phyloP scores from a whole-genome alignment of 2,113 vertebrate genomes.

The Epinephelus moara region DNA sequence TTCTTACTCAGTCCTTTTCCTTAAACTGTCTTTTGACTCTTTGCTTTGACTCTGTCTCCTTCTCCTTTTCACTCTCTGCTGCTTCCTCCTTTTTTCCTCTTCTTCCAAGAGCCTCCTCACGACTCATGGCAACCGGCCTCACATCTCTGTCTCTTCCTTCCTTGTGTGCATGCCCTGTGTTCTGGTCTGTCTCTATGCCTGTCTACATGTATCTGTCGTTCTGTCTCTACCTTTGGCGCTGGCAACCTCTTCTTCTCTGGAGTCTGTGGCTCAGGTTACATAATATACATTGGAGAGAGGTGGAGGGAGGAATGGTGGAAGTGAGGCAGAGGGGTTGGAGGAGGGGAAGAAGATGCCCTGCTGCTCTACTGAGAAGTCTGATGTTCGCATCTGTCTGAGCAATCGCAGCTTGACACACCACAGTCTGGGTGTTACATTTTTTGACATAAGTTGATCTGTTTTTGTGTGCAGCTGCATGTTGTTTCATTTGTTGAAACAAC shows the following conservation, averaged over 20 bases:
- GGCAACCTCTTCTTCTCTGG: conserved; percentile 38
- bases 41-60: conserved; percentile 5
- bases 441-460: conserved; percentile 6
- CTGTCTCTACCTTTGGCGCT: conserved; percentile 37
- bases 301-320: conserved; percentile 38
- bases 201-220: conserved; percentile 41
- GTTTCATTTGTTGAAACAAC: conserved; percentile 4
- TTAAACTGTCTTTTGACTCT: conserved; percentile 33
- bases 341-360: conserved; percentile 36
- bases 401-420: conserved; percentile 21
- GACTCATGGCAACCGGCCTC: conserved; percentile 29
- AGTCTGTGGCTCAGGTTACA: conserved; percentile 60
- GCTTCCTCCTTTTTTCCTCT: background rate
- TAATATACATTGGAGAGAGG: conserved; percentile 64
- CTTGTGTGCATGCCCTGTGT: conserved; percentile 18
- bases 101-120: conserved; percentile 22
- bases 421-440: conserved; percentile 13
- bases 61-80: conserved; percentile 5
- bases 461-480: background rate
- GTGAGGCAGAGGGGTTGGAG: conserved; percentile 34
- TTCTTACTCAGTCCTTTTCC: background rate
- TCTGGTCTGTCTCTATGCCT: conserved; percentile 38
- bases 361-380: conserved; percentile 37
- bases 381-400: conserved; percentile 49
- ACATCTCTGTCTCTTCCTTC: conserved; percentile 30